phyloP scores from a whole-genome alignment of 2,113 vertebrate genomes.

The Lophotis ruficrista region DNA sequence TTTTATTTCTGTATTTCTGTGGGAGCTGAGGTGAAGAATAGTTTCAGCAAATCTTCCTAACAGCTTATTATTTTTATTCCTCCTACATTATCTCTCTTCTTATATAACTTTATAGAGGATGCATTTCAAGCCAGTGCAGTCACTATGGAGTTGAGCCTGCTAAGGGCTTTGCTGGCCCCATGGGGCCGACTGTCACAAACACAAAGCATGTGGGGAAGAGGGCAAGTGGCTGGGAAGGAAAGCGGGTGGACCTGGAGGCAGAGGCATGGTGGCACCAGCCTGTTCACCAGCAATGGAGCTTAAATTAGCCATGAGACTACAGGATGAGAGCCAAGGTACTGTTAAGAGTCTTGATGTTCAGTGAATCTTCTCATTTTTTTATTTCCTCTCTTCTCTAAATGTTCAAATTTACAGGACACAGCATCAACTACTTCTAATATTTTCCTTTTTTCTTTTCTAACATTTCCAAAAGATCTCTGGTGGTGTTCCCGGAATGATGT shows the following conservation, averaged over 20 bases:
- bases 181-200: not conserved
- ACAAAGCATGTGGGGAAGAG: not conserved
- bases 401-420: not conserved
- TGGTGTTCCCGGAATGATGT: not conserved
- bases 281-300: not conserved
- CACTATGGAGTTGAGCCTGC: not conserved
- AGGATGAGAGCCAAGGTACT: not conserved
- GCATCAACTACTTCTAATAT: not conserved
- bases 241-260: not conserved
- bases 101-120: not conserved
- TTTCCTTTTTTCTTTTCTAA: not conserved
- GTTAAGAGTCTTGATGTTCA: not conserved
- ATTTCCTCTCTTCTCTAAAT: not conserved
- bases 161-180: accelerated
- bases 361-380: not conserved
- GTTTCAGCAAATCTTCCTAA: conserved; percentile 45
- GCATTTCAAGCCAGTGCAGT: not conserved
- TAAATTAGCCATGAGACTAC: not conserved
- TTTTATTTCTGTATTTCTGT: conserved; percentile 36
- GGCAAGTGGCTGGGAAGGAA: not conserved
- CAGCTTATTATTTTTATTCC: conserved; percentile 44
- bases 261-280: not conserved
- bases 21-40: conserved; percentile 37
- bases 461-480: not conserved
- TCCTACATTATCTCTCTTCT: conserved; percentile 26